Percentiles rank a stretch among this genome's conserved stretches.
These are phyloP conservation scores for Drosophila macrospina DNA, from an alignment of 2,888 invertebrate species.

Conservation along the genomic window DNA sequence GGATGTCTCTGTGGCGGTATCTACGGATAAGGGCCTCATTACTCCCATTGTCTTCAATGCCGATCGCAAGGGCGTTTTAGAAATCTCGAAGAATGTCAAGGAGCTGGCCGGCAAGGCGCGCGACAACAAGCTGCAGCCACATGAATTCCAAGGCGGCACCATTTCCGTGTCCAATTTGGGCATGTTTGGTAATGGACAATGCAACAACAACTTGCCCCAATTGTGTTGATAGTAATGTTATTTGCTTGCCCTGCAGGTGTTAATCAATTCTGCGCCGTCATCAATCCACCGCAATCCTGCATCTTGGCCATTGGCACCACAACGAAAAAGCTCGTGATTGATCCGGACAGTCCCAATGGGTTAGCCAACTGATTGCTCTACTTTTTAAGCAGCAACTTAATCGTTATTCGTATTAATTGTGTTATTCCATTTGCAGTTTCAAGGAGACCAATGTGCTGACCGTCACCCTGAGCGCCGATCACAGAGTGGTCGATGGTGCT, in stretches of 20 bases:
- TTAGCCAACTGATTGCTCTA: conserved; percentile 79
- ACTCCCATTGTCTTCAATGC: conserved; percentile 98
- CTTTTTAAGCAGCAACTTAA: not conserved
- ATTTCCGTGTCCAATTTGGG: conserved; percentile 97
- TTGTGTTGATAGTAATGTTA: not conserved
- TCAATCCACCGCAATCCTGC: conserved; percentile 98
- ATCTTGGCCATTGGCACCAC: conserved; percentile 96
- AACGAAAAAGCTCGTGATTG: conserved; percentile 90
- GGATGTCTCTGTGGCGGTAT: conserved; percentile 98
- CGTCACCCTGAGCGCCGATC: conserved; percentile 98
- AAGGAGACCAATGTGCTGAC: conserved; percentile 91
- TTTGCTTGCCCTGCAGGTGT: conserved; percentile 87
- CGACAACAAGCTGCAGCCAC: conserved; percentile 94
- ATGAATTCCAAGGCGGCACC: conserved; percentile 98
- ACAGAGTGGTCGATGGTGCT: conserved; percentile 98
- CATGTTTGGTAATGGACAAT: conserved; percentile 90
- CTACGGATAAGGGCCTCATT: conserved; percentile 96
- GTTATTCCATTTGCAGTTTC: conserved; percentile 87
- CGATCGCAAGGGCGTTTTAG: conserved; percentile 94
- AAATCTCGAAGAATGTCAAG: conserved; percentile 93
- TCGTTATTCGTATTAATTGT: not conserved
- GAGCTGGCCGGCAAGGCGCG: conserved; percentile 93
- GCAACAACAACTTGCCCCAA: too few relatives aligned
- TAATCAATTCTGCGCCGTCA: conserved; percentile 95
- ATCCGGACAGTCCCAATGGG: conserved; percentile 91